These are phyloP conservation scores for Tachycineta bicolor DNA, from an alignment of 2,113 vertebrate species.

Conservation along the genomic window DNA sequence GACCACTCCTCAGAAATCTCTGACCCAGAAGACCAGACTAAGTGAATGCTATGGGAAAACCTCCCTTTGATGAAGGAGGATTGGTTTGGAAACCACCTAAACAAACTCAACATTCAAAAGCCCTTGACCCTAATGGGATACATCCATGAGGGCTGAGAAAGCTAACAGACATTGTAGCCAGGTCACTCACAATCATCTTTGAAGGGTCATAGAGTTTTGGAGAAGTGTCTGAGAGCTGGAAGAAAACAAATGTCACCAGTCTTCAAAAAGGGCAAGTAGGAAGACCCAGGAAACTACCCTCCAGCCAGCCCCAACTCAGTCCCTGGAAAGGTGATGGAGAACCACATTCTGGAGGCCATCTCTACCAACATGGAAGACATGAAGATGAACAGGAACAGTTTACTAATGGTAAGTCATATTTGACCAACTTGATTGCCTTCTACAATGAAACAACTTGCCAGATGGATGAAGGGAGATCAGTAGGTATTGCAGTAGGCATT, in stretches of 20 bases:
- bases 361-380: background rate
- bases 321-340: background rate
- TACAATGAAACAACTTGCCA: background rate
- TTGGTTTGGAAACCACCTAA: background rate
- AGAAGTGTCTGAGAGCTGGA: background rate
- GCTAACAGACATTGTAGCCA: background rate
- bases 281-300: background rate
- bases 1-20: background rate
- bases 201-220: background rate
- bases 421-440: background rate
- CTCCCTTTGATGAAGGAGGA: background rate
- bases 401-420: background rate
- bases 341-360: background rate
- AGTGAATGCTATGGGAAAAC: background rate
- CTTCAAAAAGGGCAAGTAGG: background rate
- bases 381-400: background rate
- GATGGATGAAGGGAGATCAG: background rate
- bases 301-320: background rate
- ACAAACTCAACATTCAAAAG: background rate
- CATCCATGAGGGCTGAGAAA: background rate
- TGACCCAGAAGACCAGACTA: background rate
- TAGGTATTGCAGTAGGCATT: background rate
- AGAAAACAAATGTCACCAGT: background rate
- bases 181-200: background rate
- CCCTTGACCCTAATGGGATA: too few species aligned